Base-by-base conservation (phyloP, 2,888 invertebrate species). In the Nemotelus pantherinus region DNA sequence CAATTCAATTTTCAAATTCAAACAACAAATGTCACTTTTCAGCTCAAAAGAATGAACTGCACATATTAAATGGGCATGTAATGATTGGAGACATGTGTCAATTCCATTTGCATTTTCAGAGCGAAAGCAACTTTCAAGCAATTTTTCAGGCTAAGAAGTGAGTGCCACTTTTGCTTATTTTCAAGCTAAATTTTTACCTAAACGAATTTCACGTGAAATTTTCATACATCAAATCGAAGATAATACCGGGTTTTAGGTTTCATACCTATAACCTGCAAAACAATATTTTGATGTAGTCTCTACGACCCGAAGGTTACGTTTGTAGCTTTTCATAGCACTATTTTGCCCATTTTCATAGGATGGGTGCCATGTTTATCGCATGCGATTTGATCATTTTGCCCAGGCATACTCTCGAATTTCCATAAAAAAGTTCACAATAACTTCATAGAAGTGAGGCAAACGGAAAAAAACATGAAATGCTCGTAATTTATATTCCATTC, bases 271-370 rank as follows among this genome's bases (percentile, higher is more conserved):
- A 74, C 50, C 60, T 39, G 50, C n/a, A 10, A 60, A 6, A 74
- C 48, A 74, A 50, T 74, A 74, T 60, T 74, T 55, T 74, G 63
- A 48, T 74, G 48, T 10, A 47, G 45, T 65, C 65, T 65, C 65
- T 5, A 47, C 6, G 65, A 47, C n/a, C 6, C 47, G 6, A 25
- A 65, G 43, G 63, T 10, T 63, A 2, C 63, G 43, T 25, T 43
- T 43, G 39, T 4, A 63, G 25, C 6, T 41, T 10, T 63, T 63
- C 41, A 25, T 63, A 43, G 10, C 63, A 41, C 63, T 41, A 63
- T 63, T 63, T 41, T 10, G 63, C 0, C 43, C 6, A 41, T 7
- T 58, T 43, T 65, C 9, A 10, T 1, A 65, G 65, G n/a, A 47
- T 5, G 65, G 47, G 47, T 65, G 10, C 9, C 4, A 43, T 5